phyloP scores from a whole-genome alignment of 2,797 vertebrate species.

The Gorsachius magnificus region DNA sequence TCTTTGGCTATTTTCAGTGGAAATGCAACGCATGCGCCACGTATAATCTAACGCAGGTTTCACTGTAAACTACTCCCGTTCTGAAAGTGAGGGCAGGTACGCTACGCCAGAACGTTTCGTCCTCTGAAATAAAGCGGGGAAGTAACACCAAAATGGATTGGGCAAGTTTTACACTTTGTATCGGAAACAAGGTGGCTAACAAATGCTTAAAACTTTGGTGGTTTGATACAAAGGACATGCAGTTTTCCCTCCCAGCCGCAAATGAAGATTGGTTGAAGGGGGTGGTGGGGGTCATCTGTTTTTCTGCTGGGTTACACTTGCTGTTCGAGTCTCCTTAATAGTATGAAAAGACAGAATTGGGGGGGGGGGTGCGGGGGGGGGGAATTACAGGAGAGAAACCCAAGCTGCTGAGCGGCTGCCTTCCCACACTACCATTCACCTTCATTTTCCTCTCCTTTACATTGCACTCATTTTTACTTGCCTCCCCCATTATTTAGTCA shows the following conservation, averaged over 20 bases:
- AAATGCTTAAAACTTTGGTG: constrained; percentile 14
- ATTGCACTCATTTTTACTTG: neutral
- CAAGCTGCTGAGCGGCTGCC: neutral
- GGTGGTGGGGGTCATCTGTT: neutral
- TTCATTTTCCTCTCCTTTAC: constrained; percentile 9
- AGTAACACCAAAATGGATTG: neutral
- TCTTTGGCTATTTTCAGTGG: neutral
- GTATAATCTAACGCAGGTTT: constrained; percentile 38
- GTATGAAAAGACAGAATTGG: neutral
- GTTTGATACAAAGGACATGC: neutral
- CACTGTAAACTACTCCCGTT: neutral
- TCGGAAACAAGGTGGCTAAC: neutral
- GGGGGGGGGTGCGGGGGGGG: no score
- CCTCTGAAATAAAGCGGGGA: neutral
- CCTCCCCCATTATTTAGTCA: constrained; percentile 53
- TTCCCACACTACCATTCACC: neutral
- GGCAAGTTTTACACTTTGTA: neutral
- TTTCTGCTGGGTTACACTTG: neutral
- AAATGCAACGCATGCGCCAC: neutral
- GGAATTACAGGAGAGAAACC: neutral
- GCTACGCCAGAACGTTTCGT: neutral
- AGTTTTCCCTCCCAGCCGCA: neutral
- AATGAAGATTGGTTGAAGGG: neutral
- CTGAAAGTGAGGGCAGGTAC: neutral
- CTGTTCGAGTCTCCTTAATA: neutral